Percentiles rank a stretch among this genome's conserved stretches.
These are phyloP conservation scores for Neodiprion virginianus DNA, from an alignment of 1,140 invertebrate genomes.

Conservation along the genomic window DNA sequence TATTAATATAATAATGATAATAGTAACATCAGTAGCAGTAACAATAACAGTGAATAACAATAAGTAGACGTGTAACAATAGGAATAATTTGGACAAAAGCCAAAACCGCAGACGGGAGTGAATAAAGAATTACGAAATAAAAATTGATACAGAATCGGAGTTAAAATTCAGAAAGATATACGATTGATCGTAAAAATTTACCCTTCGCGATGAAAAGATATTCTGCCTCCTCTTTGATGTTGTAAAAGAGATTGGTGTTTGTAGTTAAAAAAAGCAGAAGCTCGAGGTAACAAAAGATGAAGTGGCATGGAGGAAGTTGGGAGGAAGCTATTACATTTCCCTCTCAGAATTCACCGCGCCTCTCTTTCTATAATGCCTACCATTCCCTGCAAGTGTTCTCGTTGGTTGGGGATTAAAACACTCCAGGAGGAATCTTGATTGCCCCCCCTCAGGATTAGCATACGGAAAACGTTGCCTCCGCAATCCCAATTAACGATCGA, in stretches of 20 bases:
- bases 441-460: neutral
- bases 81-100: constrained; percentile 7
- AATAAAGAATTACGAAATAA: neutral
- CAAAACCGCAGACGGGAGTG: constrained; percentile 5
- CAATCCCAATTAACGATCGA: neutral
- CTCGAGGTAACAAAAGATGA: constrained; percentile 31
- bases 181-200: constrained; percentile 18
- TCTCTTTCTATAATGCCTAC: constrained; percentile 11
- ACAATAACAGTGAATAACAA: constrained; percentile 19
- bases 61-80: constrained; percentile 23
- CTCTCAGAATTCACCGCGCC: constrained; percentile 15
- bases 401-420: constrained; percentile 30
- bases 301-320: constrained; percentile 21
- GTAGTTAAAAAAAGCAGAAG: constrained; percentile 17
- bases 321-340: constrained; percentile 44
- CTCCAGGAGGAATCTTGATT: constrained; percentile 27
- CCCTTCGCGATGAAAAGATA: constrained; percentile 28
- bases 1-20: constrained; percentile 24
- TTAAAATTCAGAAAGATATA: neutral
- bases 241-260: constrained; percentile 24
- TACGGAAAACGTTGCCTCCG: constrained; percentile 13
- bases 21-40: constrained; percentile 19
- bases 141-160: neutral
- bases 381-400: constrained; percentile 24
- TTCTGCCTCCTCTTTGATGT: constrained; percentile 18